These are phyloP conservation scores for Pandemis heparana DNA, from an alignment of 2,888 invertebrate genomes.

Conservation along the genomic window DNA sequence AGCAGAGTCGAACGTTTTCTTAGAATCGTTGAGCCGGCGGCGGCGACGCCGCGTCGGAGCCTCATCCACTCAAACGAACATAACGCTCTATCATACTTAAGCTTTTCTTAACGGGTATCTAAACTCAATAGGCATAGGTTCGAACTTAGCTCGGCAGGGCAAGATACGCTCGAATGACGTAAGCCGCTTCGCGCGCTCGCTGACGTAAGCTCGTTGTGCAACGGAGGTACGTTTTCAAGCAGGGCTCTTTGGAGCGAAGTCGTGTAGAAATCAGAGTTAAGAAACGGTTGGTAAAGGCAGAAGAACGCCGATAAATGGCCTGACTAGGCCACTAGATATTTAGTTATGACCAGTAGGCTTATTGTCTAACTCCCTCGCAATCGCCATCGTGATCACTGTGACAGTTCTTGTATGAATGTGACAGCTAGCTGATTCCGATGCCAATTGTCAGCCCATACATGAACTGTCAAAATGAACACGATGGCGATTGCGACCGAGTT, in stretches of 20 bases:
- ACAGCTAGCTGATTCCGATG: too few relatives aligned
- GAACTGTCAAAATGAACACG: too few relatives aligned
- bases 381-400: too few relatives aligned
- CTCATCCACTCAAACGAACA: constrained; percentile 84
- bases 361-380: too few relatives aligned
- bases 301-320: constrained; percentile 52
- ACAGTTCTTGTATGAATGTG: too few relatives aligned
- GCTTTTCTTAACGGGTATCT: constrained; percentile 60
- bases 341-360: too few relatives aligned
- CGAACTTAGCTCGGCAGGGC: constrained; percentile 66
- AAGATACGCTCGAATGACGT: constrained; percentile 80
- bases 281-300: constrained; percentile 73
- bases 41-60: constrained; percentile 78
- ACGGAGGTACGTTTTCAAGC: constrained; percentile 82
- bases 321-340: too few relatives aligned
- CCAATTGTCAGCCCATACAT: too few relatives aligned
- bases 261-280: constrained; percentile 82
- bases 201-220: constrained; percentile 86
- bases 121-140: constrained; percentile 62
- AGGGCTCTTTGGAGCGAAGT: constrained; percentile 78
- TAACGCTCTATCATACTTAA: constrained; percentile 82
- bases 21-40: constrained; percentile 82
- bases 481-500: too few relatives aligned
- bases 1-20: constrained; percentile 78
- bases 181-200: constrained; percentile 81